These are phyloP conservation scores for Eudyptes chrysolophus DNA, from an alignment of 2,113 vertebrate genomes.

Conservation along the genomic window DNA sequence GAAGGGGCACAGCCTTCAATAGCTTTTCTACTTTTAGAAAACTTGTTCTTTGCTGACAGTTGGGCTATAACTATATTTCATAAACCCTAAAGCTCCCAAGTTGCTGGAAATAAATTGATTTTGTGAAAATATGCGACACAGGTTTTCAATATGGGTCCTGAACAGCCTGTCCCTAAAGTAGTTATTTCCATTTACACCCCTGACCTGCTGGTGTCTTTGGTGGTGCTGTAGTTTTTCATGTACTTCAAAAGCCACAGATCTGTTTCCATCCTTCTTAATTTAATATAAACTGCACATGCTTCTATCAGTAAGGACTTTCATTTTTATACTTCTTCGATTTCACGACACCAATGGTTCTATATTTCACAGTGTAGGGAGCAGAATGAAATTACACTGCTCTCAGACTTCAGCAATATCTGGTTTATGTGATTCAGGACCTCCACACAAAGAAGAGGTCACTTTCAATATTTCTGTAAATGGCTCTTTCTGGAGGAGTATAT, in stretches of 20 bases:
- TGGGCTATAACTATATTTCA: conserved; percentile 74
- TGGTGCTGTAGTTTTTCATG: conserved; percentile 70
- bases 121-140: conserved; percentile 72
- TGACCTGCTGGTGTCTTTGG: conserved; percentile 70
- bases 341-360: conserved; percentile 72
- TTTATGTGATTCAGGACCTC: conserved; percentile 75
- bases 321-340: conserved; percentile 78
- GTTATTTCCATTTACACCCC: conserved; percentile 76
- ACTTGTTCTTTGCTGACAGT: conserved; percentile 70
- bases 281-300: conserved; percentile 78
- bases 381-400: conserved; percentile 75
- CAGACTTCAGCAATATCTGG: conserved; percentile 75
- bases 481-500: conserved; percentile 38
- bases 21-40: conserved; percentile 60
- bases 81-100: conserved; percentile 67
- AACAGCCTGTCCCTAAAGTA: conserved; percentile 76
- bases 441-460: conserved; percentile 71
- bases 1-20: conserved; percentile 11
- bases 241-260: conserved; percentile 74
- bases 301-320: conserved; percentile 74
- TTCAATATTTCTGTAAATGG: conserved; percentile 71
- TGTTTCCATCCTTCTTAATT: conserved; percentile 75
- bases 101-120: conserved; percentile 77
- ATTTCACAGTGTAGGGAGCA: conserved; percentile 73
- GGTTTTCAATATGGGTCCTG: conserved; percentile 69